phyloP scores from a whole-genome alignment of 1,140 invertebrate species.

The Drosophila malerkotliana region DNA sequence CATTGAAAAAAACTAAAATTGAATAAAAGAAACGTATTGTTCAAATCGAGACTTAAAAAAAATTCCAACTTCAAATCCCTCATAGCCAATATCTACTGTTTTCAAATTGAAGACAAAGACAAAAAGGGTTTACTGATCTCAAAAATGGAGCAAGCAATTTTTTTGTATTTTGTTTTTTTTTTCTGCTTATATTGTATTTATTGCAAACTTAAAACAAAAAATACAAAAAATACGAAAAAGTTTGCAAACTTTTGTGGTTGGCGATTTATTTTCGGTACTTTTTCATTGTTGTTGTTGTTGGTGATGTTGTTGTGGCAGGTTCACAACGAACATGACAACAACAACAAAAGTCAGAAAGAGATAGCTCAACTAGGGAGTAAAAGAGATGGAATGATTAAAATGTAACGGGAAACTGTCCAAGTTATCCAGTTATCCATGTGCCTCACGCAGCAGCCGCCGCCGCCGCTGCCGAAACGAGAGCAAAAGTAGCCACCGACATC shows the following conservation, averaged over 20 bases:
- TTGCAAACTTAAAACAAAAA: conserved; percentile 32
- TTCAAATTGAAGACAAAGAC: conserved; percentile 27
- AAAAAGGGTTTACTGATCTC: conserved; percentile 41
- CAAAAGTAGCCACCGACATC: conserved; percentile 61
- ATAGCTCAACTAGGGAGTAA: not conserved
- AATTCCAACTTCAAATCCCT: not conserved
- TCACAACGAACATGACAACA: conserved; percentile 56
- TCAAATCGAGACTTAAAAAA: no score
- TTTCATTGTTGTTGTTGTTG: conserved; percentile 5
- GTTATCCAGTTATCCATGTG: conserved; percentile 64
- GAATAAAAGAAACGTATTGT: no score
- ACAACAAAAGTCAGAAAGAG: conserved; percentile 1
- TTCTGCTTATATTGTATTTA: conserved; percentile 19
- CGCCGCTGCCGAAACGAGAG: conserved; percentile 56
- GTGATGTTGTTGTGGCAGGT: conserved; percentile 55
- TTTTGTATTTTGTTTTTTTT: conserved; percentile 4
- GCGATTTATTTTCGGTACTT: conserved; percentile 53
- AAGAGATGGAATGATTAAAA: not conserved
- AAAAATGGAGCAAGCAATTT: conserved; percentile 44
- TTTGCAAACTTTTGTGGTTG: conserved; percentile 51
- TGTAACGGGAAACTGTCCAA: conserved; percentile 48
- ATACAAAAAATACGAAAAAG: conserved; percentile 6
- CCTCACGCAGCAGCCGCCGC: conserved; percentile 52
- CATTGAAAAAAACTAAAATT: no score
- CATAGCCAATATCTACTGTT: conserved; percentile 3